Evolutionary conservation across 2,888 invertebrate species (phyloP), one percentile per base, ranked within the genome.

Genomic region (Harpalus rufipes): DNA sequence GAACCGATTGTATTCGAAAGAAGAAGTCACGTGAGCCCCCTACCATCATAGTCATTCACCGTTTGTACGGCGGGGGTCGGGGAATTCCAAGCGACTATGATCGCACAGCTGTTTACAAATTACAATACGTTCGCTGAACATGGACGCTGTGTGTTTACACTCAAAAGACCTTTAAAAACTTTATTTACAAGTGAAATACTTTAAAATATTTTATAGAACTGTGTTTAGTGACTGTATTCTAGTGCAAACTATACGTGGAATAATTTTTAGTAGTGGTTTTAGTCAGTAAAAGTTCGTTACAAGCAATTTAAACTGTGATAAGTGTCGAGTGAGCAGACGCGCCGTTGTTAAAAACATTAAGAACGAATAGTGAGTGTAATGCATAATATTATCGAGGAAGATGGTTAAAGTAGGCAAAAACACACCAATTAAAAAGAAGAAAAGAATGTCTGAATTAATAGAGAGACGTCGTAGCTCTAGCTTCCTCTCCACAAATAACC

Each of bases 391-490:
- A 18, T 18, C 8, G 58, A 25, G 59, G 61, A 85, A 88, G 86
- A 90, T 91, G 91, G 90, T 90, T 87, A 90, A 90, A 88, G 85
- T 88, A 72, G 88, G 85, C 58, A 87, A 87, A 80, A 84, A 74
- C 79, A 56, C 78, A 58, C 72, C 72, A 65, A 21, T 61, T 61
- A 59, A 18, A 25, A 39, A 68, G 32, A 68, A 68, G 14, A 89
- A 87, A 82, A 90, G 88, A 88, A 91, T 91, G 91, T 88, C 90
- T 6, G 90, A 91, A 85, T 39, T 90, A 59, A 86, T 90, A 58
- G 87, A 89, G n/a, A 90, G 91, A 86, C 87, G 90, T 76, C 88
- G 90, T 39, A 86, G 87, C 41, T 85, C 81, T 4, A 86, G 84
- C 21, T 72, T 72, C 18, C 65, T 83, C 10, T n/a, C 81, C 41